A percentile compares a stretch with the other conserved stretches of the same genome.
Evolutionary conservation across 1,140 invertebrate genomes (phyloP).

Genomic region (Mactra quadrangularis): DNA sequence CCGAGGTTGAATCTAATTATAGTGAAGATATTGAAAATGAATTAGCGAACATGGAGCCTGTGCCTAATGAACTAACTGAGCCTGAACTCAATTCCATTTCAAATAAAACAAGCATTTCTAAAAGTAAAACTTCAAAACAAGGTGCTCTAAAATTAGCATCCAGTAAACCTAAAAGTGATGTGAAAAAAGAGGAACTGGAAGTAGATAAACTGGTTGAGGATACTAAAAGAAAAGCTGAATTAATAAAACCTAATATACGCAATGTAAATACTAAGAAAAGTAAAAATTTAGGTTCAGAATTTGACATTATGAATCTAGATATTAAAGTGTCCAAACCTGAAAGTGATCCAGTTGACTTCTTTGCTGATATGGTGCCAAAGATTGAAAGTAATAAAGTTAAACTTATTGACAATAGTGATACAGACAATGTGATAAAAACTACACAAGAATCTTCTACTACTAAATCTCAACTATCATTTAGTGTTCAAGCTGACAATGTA

Average conservation of each 20-base stretch:
- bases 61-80: background rate
- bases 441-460: background rate
- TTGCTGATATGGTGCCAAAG: slow-evolving; percentile 54
- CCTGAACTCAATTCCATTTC: background rate
- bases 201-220: background rate
- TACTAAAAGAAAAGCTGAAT: background rate
- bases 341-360: slow-evolving; percentile 45
- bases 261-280: background rate
- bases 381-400: slow-evolving; percentile 14
- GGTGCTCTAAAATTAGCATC: background rate
- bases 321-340: slow-evolving; percentile 30
- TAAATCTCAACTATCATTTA: background rate
- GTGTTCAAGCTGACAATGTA: background rate
- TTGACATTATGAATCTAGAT: slow-evolving; percentile 51
- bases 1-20: slow-evolving; percentile 24
- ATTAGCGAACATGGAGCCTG: slow-evolving; percentile 13
- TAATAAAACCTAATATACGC: background rate
- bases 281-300: slow-evolving; percentile 31
- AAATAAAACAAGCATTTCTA: background rate
- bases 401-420: background rate
- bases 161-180: background rate
- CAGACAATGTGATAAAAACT: too few species aligned
- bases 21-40: slow-evolving; percentile 59
- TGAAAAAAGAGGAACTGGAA: background rate
- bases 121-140: slow-evolving; percentile 4